Evolutionary conservation across 2,888 invertebrate species (phyloP), one percentile per base, ranked within the genome.

Genomic region (Phengaris alcon): DNA sequence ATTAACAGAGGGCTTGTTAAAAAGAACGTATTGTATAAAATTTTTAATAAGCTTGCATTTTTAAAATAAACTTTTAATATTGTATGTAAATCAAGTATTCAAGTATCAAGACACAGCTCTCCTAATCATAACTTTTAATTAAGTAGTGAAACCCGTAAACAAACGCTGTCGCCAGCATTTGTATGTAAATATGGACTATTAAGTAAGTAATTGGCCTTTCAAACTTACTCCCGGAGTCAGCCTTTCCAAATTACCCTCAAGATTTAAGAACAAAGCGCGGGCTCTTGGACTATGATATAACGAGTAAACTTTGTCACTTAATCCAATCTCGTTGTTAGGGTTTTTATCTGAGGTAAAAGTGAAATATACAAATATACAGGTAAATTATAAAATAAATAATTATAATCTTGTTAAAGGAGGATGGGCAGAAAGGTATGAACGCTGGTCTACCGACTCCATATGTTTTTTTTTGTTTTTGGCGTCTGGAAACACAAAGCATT

Each of bases 71-170:
- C 57, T 59, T 64, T 44, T 44, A 44, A 44, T 35, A 35, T 64
- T 6, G 12, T 44, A 64, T 64, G 35, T 10, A 51, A 70, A 70
- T 48, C 7, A 51, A 70, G 48, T 10, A 5, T 51, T 51, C 48
- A 70, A 48, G 51, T 70, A 48, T 51, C 22, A 51, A 70, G 72
- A 54, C 54, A 72, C 72, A 35, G 70, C 48, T 35, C 35, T 15
- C 44, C 57, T 76, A 70, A 77, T 77, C 79, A 78, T 80, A 72
- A 72, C 78, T 81, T 82, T 82, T 83, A 83, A 83, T 83, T 81
- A 82, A 83, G 81, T 82, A 82, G 82, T 80, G 81, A 77, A 80
- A 81, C 77, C 81, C 82, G 82, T 83, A 82, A 82, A 82, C 80
- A 81, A 83, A 79, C 80, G 78, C 77, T 77, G 77, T 78, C 79